Evolutionary conservation across 2,113 vertebrate genomes (phyloP).

Genomic region (Proteles cristata): DNA sequence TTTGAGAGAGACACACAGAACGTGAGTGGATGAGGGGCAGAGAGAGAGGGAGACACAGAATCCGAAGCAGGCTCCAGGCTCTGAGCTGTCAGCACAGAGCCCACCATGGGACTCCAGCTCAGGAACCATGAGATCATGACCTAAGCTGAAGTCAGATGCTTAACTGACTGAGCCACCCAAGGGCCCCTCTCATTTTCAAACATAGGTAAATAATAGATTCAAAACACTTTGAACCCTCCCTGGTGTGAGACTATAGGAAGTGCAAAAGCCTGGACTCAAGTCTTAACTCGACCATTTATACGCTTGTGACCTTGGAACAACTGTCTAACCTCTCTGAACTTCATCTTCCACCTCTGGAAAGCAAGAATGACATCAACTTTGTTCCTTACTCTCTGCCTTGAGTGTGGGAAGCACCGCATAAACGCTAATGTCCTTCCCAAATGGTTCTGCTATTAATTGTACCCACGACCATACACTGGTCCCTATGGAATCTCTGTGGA

Average conservation of each 20-base stretch:
- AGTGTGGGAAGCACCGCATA: neutral
- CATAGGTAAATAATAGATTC: neutral
- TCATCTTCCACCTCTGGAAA: conserved; percentile 1
- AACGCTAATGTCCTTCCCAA: conserved; percentile 1
- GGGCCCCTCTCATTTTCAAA: conserved; percentile 17
- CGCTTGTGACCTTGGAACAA: neutral
- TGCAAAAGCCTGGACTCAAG: neutral
- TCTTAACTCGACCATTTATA: neutral
- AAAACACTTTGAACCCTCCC: neutral
- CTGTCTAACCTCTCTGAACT: neutral
- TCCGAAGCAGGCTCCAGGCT: no score
- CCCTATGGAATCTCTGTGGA: conserved; percentile 7
- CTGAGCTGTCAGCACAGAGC: no score
- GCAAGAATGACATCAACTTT: neutral
- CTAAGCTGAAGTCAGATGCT: no score
- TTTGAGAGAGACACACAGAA: no score
- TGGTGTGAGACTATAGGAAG: neutral
- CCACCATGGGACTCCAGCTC: no score
- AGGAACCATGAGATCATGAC: no score
- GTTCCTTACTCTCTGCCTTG: neutral
- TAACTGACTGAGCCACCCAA: no score
- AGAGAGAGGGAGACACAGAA: no score
- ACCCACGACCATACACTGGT: neutral
- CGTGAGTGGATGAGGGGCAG: no score
- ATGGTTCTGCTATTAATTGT: conserved; percentile 38